These are phyloP conservation scores for Trilocha varians DNA, from an alignment of 2,888 invertebrate species.

Conservation along the genomic window DNA sequence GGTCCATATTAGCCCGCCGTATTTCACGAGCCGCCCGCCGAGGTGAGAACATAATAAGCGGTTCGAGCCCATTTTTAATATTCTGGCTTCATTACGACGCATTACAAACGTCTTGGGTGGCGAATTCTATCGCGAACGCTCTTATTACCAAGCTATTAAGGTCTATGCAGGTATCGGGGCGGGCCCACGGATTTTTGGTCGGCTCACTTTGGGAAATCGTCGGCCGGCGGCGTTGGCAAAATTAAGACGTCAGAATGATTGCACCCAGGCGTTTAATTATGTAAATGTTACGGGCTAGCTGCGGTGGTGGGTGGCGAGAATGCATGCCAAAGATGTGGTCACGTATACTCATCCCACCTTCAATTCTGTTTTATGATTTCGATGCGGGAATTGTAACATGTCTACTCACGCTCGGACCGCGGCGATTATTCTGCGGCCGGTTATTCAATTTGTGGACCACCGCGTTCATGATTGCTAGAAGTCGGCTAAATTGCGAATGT, in stretches of 20 bases:
- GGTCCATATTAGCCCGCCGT: conserved; percentile 63
- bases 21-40: conserved; percentile 63
- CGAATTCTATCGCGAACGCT: conserved; percentile 71
- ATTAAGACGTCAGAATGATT: conserved; percentile 73
- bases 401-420: conserved; percentile 3
- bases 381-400: conserved; percentile 21
- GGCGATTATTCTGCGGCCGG: neutral
- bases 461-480: neutral
- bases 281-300: conserved; percentile 66
- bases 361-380: conserved; percentile 49
- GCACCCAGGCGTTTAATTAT: conserved; percentile 69
- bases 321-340: conserved; percentile 49
- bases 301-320: conserved; percentile 55
- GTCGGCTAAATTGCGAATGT: neutral
- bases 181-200: conserved; percentile 68
- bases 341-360: conserved; percentile 37
- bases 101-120: conserved; percentile 73
- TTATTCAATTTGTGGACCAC: neutral
- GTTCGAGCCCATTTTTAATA: conserved; percentile 70
- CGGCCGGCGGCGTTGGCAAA: conserved; percentile 66
- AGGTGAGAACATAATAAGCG: conserved; percentile 74
- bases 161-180: conserved; percentile 43
- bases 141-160: conserved; percentile 68
- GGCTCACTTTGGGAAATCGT: conserved; percentile 72
- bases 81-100: conserved; percentile 71